Percentiles rank a stretch among this genome's conserved stretches.
These are phyloP conservation scores for Centropus unirufus DNA, from an alignment of 2,113 vertebrate species.

Conservation along the genomic window DNA sequence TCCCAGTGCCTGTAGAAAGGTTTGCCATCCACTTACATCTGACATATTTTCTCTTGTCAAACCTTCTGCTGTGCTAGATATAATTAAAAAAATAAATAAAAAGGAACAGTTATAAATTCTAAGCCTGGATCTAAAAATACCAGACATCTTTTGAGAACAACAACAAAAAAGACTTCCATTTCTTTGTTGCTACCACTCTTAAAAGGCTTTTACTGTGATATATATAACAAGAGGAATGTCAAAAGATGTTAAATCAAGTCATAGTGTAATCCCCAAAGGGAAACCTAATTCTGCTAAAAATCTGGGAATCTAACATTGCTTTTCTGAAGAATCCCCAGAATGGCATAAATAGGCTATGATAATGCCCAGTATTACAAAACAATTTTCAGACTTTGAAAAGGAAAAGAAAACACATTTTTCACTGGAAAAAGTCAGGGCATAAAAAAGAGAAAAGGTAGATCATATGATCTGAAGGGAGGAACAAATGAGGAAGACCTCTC, in stretches of 20 bases:
- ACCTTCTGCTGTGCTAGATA: constrained; percentile 93
- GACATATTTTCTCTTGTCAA: constrained; percentile 89
- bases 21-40: constrained; percentile 92
- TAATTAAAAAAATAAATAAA: constrained; percentile 30
- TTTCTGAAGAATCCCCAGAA: constrained; percentile 13
- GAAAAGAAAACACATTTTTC: neutral
- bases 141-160: constrained; percentile 2
- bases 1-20: constrained; percentile 91
- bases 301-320: neutral
- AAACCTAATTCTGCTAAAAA: constrained; percentile 44
- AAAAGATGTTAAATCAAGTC: constrained; percentile 55
- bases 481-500: neutral
- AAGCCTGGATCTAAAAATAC: constrained; percentile 30
- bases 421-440: neutral
- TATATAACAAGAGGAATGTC: constrained; percentile 52
- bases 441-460: neutral
- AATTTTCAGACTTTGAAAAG: neutral
- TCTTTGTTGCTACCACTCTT: constrained; percentile 51
- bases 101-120: constrained; percentile 27
- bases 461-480: neutral
- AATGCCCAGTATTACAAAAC: neutral
- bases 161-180: neutral
- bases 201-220: constrained; percentile 66
- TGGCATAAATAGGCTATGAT: constrained; percentile 24
- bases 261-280: constrained; percentile 31